Evolutionary conservation across 2,797 vertebrate genomes (phyloP).

Genomic region (Enteromius treurensis): DNA sequence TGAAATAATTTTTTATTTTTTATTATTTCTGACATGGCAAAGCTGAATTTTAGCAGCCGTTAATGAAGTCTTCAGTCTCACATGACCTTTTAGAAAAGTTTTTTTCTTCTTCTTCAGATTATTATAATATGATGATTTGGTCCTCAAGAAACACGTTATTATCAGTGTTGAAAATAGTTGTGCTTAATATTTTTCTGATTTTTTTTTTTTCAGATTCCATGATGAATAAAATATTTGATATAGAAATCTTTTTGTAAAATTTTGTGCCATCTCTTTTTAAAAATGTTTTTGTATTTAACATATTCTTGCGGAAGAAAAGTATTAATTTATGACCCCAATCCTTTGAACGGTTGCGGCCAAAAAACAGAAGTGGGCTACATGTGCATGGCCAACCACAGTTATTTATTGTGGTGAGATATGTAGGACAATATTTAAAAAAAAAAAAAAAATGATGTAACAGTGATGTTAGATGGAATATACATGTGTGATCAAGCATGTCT

Average conservation of each 20-base stretch:
- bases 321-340: neutral
- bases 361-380: neutral
- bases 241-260: neutral
- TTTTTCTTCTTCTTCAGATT: neutral
- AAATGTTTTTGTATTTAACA: neutral
- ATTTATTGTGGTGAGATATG: neutral
- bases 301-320: neutral
- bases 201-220: neutral
- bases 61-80: neutral
- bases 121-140: neutral
- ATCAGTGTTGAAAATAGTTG: neutral
- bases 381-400: neutral
- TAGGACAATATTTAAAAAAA: neutral
- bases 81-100: neutral
- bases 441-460: neutral
- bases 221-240: neutral
- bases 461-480: neutral
- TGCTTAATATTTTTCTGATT: neutral
- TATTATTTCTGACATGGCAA: neutral
- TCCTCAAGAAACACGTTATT: neutral
- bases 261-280: neutral
- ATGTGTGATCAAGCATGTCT: neutral
- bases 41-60: neutral
- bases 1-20: neutral
- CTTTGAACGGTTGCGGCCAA: constrained; percentile 3